These are phyloP conservation scores for Sinodicranocentrus sp. DNA, from an alignment of 2,888 invertebrate genomes.

Conservation along the genomic window DNA sequence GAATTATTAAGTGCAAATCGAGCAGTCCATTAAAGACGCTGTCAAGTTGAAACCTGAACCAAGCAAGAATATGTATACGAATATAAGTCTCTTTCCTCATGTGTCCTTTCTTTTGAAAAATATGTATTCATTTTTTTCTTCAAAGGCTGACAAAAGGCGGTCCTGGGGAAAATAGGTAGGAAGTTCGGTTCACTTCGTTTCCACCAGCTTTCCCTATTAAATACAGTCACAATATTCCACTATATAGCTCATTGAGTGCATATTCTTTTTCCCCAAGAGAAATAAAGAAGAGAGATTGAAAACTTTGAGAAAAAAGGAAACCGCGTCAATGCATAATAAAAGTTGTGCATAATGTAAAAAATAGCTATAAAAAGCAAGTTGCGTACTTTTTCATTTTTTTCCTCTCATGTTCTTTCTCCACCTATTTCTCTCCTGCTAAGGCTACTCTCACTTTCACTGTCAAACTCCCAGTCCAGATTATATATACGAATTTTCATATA, in stretches of 20 bases:
- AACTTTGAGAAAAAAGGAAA: conserved; percentile 9
- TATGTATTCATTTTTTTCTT: too few relatives aligned
- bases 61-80: not conserved
- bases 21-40: conserved; percentile 15
- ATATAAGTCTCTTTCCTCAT: not conserved
- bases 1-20: conserved; percentile 23
- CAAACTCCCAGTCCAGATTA: too few relatives aligned
- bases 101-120: not conserved
- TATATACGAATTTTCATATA: too few relatives aligned
- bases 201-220: not conserved
- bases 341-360: conserved; percentile 26
- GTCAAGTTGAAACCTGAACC: conserved; percentile 11
- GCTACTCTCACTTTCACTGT: not conserved
- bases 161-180: too few relatives aligned
- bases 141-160: too few relatives aligned
- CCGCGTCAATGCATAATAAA: conserved; percentile 20
- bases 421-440: not conserved
- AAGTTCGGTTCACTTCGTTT: not conserved
- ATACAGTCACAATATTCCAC: conserved; percentile 11
- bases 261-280: not conserved
- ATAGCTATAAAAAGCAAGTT: conserved; percentile 15
- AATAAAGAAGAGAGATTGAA: conserved; percentile 1
- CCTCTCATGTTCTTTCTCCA: not conserved
- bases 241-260: conserved; percentile 17
- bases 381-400: not conserved